phyloP scores from a whole-genome alignment of 2,797 vertebrate genomes.

The Aselliscus stoliczkanus region DNA sequence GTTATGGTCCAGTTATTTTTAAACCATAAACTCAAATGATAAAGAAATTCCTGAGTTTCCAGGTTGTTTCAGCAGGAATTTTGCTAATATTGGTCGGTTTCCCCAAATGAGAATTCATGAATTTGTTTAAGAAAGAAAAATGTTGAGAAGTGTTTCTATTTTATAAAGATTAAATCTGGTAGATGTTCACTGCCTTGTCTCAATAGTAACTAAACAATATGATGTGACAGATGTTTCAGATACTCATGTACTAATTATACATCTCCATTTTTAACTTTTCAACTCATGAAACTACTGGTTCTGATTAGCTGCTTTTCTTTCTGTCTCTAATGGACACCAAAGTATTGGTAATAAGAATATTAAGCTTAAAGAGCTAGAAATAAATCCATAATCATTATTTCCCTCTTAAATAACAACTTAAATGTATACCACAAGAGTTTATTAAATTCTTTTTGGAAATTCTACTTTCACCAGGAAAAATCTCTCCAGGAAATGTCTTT shows the following conservation, averaged over 20 bases:
- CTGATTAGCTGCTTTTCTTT: neutral
- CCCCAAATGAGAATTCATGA: conserved; percentile 18
- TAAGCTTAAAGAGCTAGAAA: neutral
- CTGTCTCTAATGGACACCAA: neutral
- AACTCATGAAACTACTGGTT: conserved; percentile 42
- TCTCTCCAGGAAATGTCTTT: neutral
- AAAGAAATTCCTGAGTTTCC: neutral
- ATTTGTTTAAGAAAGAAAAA: conserved; percentile 56
- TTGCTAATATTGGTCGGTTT: neutral
- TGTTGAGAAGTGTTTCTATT: conserved; percentile 61
- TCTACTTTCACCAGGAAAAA: neutral
- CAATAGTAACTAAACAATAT: conserved; percentile 70
- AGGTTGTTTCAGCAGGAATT: neutral
- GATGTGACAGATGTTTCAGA: conserved; percentile 73
- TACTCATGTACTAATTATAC: conserved; percentile 60
- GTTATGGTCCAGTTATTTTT: neutral
- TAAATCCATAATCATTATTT: neutral
- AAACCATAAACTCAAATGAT: conserved; percentile 5
- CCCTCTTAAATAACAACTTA: neutral
- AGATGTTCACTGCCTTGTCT: conserved; percentile 62
- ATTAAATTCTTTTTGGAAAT: neutral
- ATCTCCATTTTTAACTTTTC: conserved; percentile 36
- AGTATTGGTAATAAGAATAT: neutral
- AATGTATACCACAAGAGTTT: neutral
- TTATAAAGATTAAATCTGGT: conserved; percentile 66